A percentile compares a stretch with the other conserved stretches of the same genome.
Conservation (phyloP, 2,113 vertebrate genomes). For the Muscicapa adusta region DNA sequence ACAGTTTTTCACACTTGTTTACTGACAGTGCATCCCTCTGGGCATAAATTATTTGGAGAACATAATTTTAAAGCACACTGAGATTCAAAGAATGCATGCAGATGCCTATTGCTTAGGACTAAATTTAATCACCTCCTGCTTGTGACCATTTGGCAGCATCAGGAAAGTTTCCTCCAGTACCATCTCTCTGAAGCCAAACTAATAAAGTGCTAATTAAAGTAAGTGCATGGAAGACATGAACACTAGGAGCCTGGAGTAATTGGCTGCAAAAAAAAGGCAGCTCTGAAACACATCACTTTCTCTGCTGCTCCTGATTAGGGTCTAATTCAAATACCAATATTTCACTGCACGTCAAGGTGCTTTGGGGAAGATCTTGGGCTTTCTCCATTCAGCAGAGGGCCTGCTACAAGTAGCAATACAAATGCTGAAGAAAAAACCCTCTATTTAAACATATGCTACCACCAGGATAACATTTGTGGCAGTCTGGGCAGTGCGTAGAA, state of each 20-base stretch:
- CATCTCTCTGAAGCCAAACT: conserved; percentile 75
- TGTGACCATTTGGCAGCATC: conserved; percentile 73
- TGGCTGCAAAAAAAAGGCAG: conserved; percentile 88
- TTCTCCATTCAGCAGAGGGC: conserved; percentile 49
- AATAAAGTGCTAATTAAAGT: conserved; percentile 91
- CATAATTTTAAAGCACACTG: conserved; percentile 56
- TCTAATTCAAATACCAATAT: conserved; percentile 86
- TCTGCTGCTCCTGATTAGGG: conserved; percentile 82
- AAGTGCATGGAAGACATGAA: conserved; percentile 84
- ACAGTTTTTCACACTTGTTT: conserved; percentile 32
- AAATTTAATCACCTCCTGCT: conserved; percentile 77
- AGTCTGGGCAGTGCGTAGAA: conserved; percentile 1
- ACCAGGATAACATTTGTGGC: conserved; percentile 18
- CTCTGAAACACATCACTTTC: conserved; percentile 72
- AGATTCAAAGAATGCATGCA: conserved; percentile 53
- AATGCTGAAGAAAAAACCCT: background rate
- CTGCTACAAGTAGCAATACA: conserved; percentile 58
- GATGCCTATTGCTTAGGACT: conserved; percentile 61
- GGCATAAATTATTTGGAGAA: conserved; percentile 59
- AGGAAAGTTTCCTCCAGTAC: conserved; percentile 67
- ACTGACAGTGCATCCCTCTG: conserved; percentile 45
- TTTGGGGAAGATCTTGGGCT: conserved; percentile 60
- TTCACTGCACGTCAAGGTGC: conserved; percentile 74
- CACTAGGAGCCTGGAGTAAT: conserved; percentile 86
- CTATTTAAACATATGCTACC: conserved; percentile 61